Evolutionary conservation across 2,888 invertebrate species (phyloP).

Genomic region (Helleia helle): DNA sequence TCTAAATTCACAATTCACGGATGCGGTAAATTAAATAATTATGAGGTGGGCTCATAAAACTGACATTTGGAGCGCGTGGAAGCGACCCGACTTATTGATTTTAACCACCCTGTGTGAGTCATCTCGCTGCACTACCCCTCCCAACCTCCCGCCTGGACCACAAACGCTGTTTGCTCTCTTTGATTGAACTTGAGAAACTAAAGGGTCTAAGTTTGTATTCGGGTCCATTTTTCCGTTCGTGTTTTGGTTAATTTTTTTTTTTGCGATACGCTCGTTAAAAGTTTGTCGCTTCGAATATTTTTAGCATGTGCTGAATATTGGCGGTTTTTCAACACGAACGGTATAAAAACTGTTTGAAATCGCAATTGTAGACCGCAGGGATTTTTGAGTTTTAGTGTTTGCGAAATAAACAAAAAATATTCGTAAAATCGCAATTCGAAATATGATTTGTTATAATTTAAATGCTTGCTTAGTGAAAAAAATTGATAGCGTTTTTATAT

Average conservation of each 20-base stretch:
- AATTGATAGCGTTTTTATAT: too few species aligned
- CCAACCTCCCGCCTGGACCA: slow-evolving; percentile 32
- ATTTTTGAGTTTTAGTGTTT: slow-evolving; percentile 1
- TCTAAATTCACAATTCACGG: slow-evolving; percentile 15
- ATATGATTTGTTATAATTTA: too few species aligned
- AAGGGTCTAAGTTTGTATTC: slow-evolving; percentile 40
- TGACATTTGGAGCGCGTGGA: slow-evolving; percentile 19
- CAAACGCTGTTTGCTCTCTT: slow-evolving; percentile 50
- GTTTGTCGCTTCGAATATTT: slow-evolving; percentile 25
- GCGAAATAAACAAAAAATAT: too few species aligned
- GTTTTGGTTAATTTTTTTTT: slow-evolving; percentile 26
- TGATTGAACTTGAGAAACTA: slow-evolving; percentile 58
- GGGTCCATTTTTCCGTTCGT: slow-evolving; percentile 27
- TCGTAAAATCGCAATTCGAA: too few species aligned
- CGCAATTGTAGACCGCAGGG: slow-evolving; percentile 3
- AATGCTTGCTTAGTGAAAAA: too few species aligned
- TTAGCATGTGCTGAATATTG: slow-evolving; percentile 13
- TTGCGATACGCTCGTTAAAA: slow-evolving; percentile 43
- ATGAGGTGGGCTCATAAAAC: slow-evolving; percentile 18
- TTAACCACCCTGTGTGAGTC: slow-evolving; percentile 56
- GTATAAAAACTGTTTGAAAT: slow-evolving; percentile 8
- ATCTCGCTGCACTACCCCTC: slow-evolving; percentile 38
- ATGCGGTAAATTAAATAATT: slow-evolving; percentile 8
- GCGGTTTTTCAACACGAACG: slow-evolving; percentile 3
- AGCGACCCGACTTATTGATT: slow-evolving; percentile 54